A percentile compares a stretch with the other conserved stretches of the same genome.
Conservation (phyloP, 1,140 invertebrate species). For the Sitobion miscanthi region DNA sequence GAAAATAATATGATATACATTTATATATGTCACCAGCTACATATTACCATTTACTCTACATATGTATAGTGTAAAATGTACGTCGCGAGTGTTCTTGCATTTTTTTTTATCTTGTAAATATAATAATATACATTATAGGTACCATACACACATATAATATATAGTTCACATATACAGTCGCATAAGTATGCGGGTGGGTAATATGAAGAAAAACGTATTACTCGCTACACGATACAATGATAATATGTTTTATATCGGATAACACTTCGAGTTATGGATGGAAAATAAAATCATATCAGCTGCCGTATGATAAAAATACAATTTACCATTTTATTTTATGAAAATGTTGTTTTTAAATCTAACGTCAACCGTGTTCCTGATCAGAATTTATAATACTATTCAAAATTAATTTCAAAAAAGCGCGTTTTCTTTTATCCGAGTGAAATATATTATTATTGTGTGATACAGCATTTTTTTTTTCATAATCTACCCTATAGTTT, state of each 20-base stretch:
- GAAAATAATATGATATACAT: background rate
- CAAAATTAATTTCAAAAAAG: background rate
- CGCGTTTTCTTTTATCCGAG: background rate
- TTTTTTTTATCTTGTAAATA: background rate
- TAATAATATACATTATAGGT: background rate
- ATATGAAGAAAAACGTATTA: background rate
- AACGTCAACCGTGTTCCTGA: background rate
- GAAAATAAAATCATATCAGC: background rate
- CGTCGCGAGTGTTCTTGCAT: background rate
- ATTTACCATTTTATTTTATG: background rate
- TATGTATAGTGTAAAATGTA: background rate
- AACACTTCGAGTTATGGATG: background rate
- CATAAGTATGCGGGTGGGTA: background rate
- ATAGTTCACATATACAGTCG: background rate
- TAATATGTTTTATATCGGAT: constrained; percentile 2
- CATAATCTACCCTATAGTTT: background rate
- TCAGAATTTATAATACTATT: constrained; percentile 7
- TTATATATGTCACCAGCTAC: background rate
- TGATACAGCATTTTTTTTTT: background rate
- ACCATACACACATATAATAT: background rate
- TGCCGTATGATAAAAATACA: background rate
- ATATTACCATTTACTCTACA: too few species aligned
- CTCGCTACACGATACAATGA: background rate
- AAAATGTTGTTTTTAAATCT: background rate
- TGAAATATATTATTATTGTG: constrained; percentile 4